phyloP scores from a whole-genome alignment of 2,113 vertebrate genomes.

The Dicerorhinus sumatrensis region DNA sequence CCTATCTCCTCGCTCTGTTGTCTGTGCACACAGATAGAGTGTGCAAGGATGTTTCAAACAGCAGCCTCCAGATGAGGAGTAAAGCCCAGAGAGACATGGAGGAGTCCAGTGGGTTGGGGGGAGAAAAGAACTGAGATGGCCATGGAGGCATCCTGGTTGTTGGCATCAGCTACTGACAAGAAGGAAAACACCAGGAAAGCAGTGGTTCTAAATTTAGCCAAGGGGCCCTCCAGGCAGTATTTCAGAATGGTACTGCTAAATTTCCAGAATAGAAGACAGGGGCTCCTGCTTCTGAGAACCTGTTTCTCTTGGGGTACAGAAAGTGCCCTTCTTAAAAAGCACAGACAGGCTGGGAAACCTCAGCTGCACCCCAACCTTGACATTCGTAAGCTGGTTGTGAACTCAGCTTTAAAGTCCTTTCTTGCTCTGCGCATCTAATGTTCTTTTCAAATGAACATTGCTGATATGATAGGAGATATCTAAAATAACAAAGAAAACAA shows the following conservation, averaged over 20 bases:
- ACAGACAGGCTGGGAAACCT: background rate
- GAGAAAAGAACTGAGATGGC: background rate
- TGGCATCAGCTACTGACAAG: background rate
- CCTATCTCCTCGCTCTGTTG: background rate
- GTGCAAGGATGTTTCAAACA: background rate
- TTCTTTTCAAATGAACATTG: background rate
- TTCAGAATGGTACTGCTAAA: background rate
- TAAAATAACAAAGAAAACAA: conserved; percentile 30
- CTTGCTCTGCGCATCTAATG: background rate
- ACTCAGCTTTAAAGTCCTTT: background rate
- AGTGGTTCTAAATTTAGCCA: background rate
- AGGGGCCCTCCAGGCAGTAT: background rate
- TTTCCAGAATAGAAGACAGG: background rate
- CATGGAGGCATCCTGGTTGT: background rate
- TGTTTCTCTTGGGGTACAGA: background rate
- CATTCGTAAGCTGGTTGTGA: background rate
- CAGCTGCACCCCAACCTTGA: background rate
- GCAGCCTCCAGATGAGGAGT: background rate
- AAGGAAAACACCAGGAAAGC: background rate
- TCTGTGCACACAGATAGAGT: background rate
- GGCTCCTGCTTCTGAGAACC: background rate
- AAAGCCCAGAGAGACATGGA: background rate
- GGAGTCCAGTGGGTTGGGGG: background rate
- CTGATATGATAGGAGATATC: background rate
- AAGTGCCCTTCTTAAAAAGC: background rate